Percentiles rank a stretch among this genome's conserved stretches.
These are phyloP conservation scores for Proterorhinus semilunaris DNA, from an alignment of 2,113 vertebrate genomes.

Conservation along the genomic window DNA sequence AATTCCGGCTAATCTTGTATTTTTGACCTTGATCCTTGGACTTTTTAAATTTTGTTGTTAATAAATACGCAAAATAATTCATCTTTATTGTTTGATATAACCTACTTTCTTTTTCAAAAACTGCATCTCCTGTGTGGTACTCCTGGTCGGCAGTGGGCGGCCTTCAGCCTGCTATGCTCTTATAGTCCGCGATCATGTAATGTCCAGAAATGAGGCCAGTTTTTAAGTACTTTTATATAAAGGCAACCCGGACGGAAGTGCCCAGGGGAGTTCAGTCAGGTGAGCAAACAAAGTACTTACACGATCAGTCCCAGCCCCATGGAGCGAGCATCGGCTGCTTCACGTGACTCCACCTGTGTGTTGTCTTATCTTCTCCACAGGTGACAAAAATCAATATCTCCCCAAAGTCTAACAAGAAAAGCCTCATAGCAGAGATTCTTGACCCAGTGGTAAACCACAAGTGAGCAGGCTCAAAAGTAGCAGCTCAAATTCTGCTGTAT, in stretches of 20 bases:
- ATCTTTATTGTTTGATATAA: too few species aligned
- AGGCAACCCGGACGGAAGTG: not conserved
- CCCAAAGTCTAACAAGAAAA: not conserved
- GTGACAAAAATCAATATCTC: slow-evolving; percentile 1
- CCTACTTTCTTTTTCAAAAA: not conserved
- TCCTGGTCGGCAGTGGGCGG: too few species aligned
- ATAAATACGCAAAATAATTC: too few species aligned
- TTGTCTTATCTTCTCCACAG: not conserved
- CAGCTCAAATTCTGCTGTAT: not conserved
- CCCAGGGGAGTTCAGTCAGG: not conserved
- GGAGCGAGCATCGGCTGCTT: not conserved
- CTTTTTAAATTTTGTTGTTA: too few species aligned
- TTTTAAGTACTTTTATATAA: not conserved
- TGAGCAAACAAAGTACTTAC: not conserved
- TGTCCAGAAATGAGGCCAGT: slow-evolving; percentile 22
- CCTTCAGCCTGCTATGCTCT: not conserved
- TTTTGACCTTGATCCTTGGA: too few species aligned
- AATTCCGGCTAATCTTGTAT: too few species aligned
- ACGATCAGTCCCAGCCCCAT: not conserved
- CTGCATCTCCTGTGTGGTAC: not conserved
- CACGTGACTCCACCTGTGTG: slow-evolving; percentile 8
- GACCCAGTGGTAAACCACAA: not conserved
- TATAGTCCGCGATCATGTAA: slow-evolving; percentile 23
- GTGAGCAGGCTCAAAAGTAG: too few species aligned
- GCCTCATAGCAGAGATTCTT: not conserved